phyloP scores from a whole-genome alignment of 2,888 invertebrate genomes.

The Minunthozetes semirufus region DNA sequence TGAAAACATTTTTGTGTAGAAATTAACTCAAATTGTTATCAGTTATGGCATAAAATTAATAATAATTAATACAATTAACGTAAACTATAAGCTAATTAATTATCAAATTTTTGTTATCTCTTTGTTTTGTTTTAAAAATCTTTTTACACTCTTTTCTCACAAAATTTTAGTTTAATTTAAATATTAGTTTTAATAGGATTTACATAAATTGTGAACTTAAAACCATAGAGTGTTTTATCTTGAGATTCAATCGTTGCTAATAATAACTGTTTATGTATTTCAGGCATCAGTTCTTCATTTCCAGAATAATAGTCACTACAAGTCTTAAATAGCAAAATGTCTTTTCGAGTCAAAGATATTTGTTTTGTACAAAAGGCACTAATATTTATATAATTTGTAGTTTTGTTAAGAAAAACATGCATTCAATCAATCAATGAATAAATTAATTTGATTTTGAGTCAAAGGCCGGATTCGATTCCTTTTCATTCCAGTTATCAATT shows the following conservation, averaged over 20 bases:
- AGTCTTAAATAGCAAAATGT: background rate
- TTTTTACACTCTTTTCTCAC: background rate
- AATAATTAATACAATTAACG: background rate
- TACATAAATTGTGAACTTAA: constrained; percentile 27
- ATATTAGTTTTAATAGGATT: background rate
- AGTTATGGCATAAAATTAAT: background rate
- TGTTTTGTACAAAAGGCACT: constrained; percentile 31
- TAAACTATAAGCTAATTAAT: too few relatives aligned
- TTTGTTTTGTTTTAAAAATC: background rate
- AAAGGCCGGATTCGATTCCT: constrained; percentile 24
- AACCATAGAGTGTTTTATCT: constrained; percentile 17
- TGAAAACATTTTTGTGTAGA: background rate
- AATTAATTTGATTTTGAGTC: constrained; percentile 22
- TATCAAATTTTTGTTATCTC: background rate
- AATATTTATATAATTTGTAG: background rate
- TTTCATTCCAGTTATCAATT: background rate
- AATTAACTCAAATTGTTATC: background rate
- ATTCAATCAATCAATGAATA: constrained; percentile 1
- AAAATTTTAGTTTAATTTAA: background rate
- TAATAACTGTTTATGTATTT: background rate
- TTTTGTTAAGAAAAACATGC: background rate
- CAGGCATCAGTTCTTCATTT: background rate
- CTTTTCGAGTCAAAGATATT: background rate
- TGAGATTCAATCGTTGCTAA: constrained; percentile 21
- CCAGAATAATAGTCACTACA: background rate